These are phyloP conservation scores for Oscarella lobularis DNA, from an alignment of 37 sponge, comb jelly and placozoan species.

Conservation along the genomic window DNA sequence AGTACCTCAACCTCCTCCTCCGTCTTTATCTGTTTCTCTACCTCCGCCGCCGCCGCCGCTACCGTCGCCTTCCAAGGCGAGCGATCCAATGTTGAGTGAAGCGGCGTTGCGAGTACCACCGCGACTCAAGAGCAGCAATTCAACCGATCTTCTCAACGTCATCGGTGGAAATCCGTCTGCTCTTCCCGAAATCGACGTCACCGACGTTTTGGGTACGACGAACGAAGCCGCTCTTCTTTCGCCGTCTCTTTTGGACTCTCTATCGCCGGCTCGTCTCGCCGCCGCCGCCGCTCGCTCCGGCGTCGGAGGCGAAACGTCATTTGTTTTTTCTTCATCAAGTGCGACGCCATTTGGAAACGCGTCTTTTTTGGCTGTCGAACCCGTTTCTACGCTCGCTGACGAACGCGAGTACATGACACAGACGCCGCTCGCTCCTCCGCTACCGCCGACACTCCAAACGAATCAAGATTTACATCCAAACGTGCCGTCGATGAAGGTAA, in stretches of 20 bases:
- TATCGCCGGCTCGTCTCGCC: neutral
- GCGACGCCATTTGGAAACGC: too few species aligned
- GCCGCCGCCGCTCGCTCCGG: constrained; percentile 7
- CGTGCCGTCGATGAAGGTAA: constrained; percentile 14
- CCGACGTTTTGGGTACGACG: neutral
- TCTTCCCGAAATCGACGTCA: neutral
- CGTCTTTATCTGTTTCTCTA: too few species aligned
- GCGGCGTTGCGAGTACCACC: too few species aligned
- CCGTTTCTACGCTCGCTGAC: constrained; percentile 11
- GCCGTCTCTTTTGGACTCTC: neutral
- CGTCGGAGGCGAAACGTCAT: neutral
- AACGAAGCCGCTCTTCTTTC: neutral
- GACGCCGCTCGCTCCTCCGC: constrained; percentile 23
- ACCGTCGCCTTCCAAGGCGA: too few species aligned
- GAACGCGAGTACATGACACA: constrained; percentile 37
- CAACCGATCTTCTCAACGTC: too few species aligned
- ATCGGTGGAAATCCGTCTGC: too few species aligned
- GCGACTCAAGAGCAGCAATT: too few species aligned
- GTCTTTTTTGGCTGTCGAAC: too few species aligned
- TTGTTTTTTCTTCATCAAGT: too few species aligned
- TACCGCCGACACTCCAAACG: constrained; percentile 9
- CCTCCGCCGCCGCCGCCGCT: too few species aligned
- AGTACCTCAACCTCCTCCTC: too few species aligned
- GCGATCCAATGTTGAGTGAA: too few species aligned
- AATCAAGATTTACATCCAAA: constrained; percentile 33